These are phyloP conservation scores for Ginglymostoma cirratum DNA, from an alignment of 2,113 vertebrate genomes.

Conservation along the genomic window DNA sequence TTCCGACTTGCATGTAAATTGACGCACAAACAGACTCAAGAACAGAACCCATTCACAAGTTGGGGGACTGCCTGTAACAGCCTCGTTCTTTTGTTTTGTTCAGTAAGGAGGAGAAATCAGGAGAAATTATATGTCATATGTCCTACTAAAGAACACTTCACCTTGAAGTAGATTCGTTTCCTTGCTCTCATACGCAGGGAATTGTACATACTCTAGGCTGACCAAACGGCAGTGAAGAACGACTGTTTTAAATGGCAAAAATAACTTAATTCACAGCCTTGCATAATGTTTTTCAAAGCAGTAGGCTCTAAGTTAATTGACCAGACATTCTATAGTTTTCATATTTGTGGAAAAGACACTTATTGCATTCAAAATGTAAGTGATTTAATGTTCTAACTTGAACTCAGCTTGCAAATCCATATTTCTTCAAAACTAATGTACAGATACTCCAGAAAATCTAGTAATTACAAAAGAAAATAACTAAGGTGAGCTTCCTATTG, in stretches of 20 bases:
- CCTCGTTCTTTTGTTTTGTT: too few relatives aligned
- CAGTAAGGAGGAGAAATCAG: not conserved
- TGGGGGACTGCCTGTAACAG: not conserved
- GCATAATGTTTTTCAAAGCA: not conserved
- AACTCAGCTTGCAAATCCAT: conserved; percentile 17
- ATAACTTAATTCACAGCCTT: not conserved
- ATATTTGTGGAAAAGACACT: not conserved
- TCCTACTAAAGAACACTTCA: not conserved
- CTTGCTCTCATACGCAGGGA: not conserved
- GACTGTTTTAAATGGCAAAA: not conserved
- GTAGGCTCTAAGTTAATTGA: not conserved
- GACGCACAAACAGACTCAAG: too few relatives aligned
- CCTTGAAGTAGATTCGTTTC: not conserved
- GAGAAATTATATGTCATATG: not conserved
- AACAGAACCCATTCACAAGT: too few relatives aligned
- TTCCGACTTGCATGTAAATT: too few relatives aligned
- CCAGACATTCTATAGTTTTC: not conserved
- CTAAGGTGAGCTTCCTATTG: not conserved
- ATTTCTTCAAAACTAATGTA: not conserved
- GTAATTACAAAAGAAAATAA: not conserved
- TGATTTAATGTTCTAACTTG: not conserved
- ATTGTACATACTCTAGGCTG: not conserved
- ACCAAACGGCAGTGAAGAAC: not conserved
- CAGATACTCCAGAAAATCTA: not conserved
- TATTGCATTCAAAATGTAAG: not conserved